Evolutionary conservation across 2,113 vertebrate genomes (phyloP), one percentile per base, ranked within the genome.

Genomic region (Apteryx mantelli): DNA sequence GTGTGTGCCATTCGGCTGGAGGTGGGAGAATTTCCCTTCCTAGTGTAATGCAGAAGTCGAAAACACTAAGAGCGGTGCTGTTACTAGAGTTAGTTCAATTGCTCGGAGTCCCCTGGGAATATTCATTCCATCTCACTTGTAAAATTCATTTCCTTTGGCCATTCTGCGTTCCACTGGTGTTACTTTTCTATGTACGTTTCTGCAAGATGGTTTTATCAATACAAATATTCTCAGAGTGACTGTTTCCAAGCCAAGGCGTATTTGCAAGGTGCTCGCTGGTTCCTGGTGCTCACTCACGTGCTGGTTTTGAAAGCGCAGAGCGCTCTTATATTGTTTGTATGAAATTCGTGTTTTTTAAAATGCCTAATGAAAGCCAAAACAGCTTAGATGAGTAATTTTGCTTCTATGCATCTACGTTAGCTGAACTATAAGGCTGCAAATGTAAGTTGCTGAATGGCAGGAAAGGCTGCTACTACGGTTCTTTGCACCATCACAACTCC

Each of bases 101-200:
- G 30, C 79, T 91, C 30, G 3, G 10, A 56, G 38, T 88, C 80
- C 91, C 60, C 58, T 75, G 80, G 65, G 92, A 88, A 55, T 86
- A 68, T 36, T 94, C 34, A 32, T 74, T 65, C 86, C 40, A 80
- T 88, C 68, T 46, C 71, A 64, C 66, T 89, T 83, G 44, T 77
- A 93, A 38, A 93, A 87, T 95, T 76, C 70, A 91, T 95, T 95
- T 95, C 84, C 94, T 97, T 86, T 88, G 91, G 75, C 71, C 92
- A 60, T 91, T 88, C 89, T 74, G 70, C 76, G 48, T 89, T 93
- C 82, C 20, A 88, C 79, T 83, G 94, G 55, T 86, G 89, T 75
- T 94, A 91, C 92, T 95, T 94, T 91, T 88, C 84, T 53, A 30
- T 55, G 75, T 89, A 82, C 9, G 4, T 77, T 91, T 42, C 78